Evolutionary conservation across 2,888 invertebrate genomes (phyloP), one percentile per base, ranked within the genome.

Genomic region (Trichogramma dendrolimi): DNA sequence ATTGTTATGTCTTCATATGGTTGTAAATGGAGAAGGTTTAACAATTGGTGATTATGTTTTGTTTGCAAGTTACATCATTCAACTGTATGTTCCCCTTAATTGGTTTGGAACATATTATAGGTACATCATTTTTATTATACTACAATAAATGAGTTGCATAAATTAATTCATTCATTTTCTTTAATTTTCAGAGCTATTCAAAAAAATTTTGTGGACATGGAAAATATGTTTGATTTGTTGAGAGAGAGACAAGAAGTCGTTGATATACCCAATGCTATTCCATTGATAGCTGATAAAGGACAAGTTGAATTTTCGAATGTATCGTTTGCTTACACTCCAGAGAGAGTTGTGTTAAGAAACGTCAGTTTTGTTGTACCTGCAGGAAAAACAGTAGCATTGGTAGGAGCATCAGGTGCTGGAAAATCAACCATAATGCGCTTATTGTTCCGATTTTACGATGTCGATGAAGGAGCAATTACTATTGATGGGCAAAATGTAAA

Each of bases 41-140:
- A 92, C 92, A 0, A 91, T 96, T 10, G 98, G 99, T 40, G 96
- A 97, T 77, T 99, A 96, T 78, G 95, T 96, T 0, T 84, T 99
- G 14, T 98, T 97, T 80, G 91, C 95, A 0, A 91, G 94, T 2
- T 99, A 98, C 74, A 89, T 98, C 27, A 87, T 95, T 67, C 98
- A 95, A 75, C 82, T 99, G 39, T 98, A 97, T 75, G 91, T 92
- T 63, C 98, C 98, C 0, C 82, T 99, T 56, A 98, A 98, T 82
- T 98, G 93, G 90, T 95, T 99, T 76, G 98, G 98, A 41, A 97
- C 96, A 4, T 97, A 96, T 75, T 99, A 99, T 77, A 90, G 94
- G 94, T 93, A 77, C 76, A 14, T 56, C 7, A 14, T 47, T 61
- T 64, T 57, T 42, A 5, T 14, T 2, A 27, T 4, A 47, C 11